Percentiles rank a stretch among this genome's conserved stretches.
Evolutionary conservation across 2,113 vertebrate species (phyloP).

Genomic region (Larimichthys polyactis): DNA sequence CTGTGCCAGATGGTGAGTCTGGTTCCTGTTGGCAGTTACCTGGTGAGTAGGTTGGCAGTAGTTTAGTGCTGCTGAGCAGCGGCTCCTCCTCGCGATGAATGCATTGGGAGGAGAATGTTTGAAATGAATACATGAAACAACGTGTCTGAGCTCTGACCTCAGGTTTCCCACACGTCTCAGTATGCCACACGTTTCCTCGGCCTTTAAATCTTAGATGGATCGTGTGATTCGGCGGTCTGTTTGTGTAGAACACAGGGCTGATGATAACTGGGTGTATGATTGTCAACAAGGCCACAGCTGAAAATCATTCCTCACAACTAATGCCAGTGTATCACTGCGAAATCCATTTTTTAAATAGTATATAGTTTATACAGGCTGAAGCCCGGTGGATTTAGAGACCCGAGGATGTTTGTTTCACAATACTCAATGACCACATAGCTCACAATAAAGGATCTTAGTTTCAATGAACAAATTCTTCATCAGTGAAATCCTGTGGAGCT

Average conservation of each 20-base stretch:
- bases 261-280: slow-evolving; percentile 53
- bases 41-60: slow-evolving; percentile 79
- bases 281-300: slow-evolving; percentile 56
- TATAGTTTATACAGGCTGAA: too few relatives aligned
- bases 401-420: slow-evolving; percentile 8
- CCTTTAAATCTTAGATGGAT: background rate
- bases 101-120: slow-evolving; percentile 2
- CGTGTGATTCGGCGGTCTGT: slow-evolving; percentile 3
- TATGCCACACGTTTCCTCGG: background rate
- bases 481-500: background rate
- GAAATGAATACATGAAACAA: slow-evolving; percentile 33
- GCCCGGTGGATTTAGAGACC: too few relatives aligned
- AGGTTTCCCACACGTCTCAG: background rate
- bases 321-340: background rate
- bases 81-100: slow-evolving; percentile 38
- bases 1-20: slow-evolving; percentile 36
- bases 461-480: slow-evolving; percentile 14
- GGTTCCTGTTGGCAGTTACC: slow-evolving; percentile 75
- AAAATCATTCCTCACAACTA: slow-evolving; percentile 5
- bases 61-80: slow-evolving; percentile 64
- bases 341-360: too few relatives aligned
- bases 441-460: background rate
- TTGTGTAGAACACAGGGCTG: background rate
- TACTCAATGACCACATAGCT: background rate
- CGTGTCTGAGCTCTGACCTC: slow-evolving; percentile 5